These are phyloP conservation scores for Falcunculus frontatus DNA, from an alignment of 2,113 vertebrate species.

Conservation along the genomic window DNA sequence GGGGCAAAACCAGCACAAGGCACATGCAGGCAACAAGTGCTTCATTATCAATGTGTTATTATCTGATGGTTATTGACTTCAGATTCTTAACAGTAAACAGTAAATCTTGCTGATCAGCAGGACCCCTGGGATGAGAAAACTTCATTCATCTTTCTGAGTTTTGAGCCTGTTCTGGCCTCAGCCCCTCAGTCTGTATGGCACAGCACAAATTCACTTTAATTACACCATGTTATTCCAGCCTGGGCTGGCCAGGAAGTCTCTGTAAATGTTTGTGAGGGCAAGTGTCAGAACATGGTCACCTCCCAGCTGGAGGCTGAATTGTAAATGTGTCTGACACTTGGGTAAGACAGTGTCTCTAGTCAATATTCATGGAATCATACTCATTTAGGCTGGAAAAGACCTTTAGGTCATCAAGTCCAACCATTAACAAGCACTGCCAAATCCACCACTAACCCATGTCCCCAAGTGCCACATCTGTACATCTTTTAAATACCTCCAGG, in stretches of 20 bases:
- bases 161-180: neutral
- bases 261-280: neutral
- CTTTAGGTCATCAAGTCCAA: neutral
- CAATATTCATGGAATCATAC: neutral
- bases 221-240: neutral
- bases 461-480: neutral
- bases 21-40: neutral
- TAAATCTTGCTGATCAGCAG: constrained; percentile 9
- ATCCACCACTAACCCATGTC: neutral
- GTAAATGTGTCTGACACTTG: neutral
- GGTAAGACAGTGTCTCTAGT: neutral
- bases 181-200: neutral
- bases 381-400: neutral
- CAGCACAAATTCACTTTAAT: neutral
- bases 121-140: neutral
- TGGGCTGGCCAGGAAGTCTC: neutral
- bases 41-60: constrained; percentile 46
- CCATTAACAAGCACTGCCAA: neutral
- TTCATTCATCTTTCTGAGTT: neutral
- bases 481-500: neutral
- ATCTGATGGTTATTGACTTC: neutral
- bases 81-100: neutral
- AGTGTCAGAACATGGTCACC: neutral
- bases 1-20: neutral
- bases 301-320: neutral